phyloP scores from a whole-genome alignment of 37 sponge, comb jelly and placozoan genomes.

The Amphimedon queenslandica region DNA sequence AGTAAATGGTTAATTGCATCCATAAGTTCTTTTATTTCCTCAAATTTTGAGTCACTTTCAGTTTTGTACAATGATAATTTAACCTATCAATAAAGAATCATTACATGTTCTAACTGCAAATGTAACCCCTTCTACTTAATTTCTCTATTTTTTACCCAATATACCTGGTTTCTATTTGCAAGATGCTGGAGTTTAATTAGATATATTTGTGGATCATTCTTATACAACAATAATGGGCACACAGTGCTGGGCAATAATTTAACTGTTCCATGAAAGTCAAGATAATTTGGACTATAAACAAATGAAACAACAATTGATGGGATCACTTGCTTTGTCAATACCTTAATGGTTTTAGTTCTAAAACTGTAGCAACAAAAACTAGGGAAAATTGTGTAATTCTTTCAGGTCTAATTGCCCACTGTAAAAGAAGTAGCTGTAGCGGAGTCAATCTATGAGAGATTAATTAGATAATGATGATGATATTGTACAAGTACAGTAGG shows the following conservation, averaged over 20 bases:
- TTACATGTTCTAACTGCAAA: too few relatives aligned
- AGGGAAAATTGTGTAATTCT: conserved; percentile 35
- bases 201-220: conserved; percentile 40
- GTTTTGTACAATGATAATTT: too few relatives aligned
- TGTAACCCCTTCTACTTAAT: too few relatives aligned
- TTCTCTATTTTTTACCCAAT: too few relatives aligned
- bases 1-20: too few relatives aligned
- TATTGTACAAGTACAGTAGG: too few relatives aligned
- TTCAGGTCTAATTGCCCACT: conserved; percentile 62
- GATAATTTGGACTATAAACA: background rate
- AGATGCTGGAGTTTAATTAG: conserved; percentile 15
- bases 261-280: background rate
- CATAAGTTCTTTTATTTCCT: too few relatives aligned
- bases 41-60: too few relatives aligned
- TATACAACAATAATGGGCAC: conserved; percentile 39
- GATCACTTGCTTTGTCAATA: background rate
- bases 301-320: background rate
- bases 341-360: conserved; percentile 13
- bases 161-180: conserved; percentile 33
- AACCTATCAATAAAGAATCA: too few relatives aligned
- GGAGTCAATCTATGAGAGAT: conserved; percentile 43
- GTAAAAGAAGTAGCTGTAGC: conserved; percentile 47
- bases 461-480: too few relatives aligned
- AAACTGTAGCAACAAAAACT: conserved; percentile 35
- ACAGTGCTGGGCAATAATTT: background rate